These are phyloP conservation scores for Ptychochromis oligacanthus DNA, from an alignment of 2,113 vertebrate species.

Conservation along the genomic window DNA sequence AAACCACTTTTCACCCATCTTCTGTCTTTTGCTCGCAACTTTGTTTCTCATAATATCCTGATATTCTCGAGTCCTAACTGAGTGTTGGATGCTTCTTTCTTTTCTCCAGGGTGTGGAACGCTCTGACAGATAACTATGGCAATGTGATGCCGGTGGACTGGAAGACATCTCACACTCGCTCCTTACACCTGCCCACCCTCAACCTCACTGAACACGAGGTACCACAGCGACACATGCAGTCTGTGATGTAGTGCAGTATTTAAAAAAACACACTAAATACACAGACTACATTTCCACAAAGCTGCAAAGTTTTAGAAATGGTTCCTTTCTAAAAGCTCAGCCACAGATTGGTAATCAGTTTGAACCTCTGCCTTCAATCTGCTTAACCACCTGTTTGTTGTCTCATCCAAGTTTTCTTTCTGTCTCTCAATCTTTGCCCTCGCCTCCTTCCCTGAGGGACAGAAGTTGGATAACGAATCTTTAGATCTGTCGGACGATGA, in stretches of 20 bases:
- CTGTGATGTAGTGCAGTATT: neutral
- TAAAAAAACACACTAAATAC: neutral
- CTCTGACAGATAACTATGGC: conserved; percentile 95
- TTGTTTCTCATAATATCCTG: neutral
- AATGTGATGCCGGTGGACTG: conserved; percentile 98
- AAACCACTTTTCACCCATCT: neutral
- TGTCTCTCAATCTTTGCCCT: neutral
- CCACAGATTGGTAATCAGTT: neutral
- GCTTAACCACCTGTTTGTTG: conserved; percentile 19
- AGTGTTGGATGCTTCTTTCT: neutral
- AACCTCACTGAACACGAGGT: conserved; percentile 91
- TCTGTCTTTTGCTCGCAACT: neutral
- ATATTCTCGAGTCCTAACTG: neutral
- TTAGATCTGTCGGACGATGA: conserved; percentile 95
- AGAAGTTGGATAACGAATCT: conserved; percentile 87
- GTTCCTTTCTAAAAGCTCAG: neutral
- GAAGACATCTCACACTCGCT: conserved; percentile 93
- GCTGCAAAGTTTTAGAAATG: neutral
- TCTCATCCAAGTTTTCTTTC: conserved; percentile 4
- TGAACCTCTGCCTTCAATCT: conserved; percentile 9
- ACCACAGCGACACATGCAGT: conserved; percentile 39
- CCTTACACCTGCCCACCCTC: conserved; percentile 91
- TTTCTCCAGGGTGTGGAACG: conserved; percentile 91
- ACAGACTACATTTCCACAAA: neutral
- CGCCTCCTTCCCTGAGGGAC: neutral